These are phyloP conservation scores for Glyphotaelius pellucidus DNA, from an alignment of 2,888 invertebrate genomes.

Conservation along the genomic window DNA sequence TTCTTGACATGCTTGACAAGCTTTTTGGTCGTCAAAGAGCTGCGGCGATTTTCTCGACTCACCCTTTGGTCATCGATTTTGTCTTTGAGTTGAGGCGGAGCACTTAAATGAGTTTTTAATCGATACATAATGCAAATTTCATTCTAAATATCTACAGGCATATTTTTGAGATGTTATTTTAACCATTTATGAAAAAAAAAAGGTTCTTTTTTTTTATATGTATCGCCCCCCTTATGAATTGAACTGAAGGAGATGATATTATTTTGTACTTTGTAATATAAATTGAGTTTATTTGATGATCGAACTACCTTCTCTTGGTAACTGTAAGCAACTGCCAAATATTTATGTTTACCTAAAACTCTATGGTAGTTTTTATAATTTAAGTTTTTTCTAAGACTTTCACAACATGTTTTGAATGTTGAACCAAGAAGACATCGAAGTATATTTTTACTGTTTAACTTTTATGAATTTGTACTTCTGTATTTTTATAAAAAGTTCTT, in stretches of 20 bases:
- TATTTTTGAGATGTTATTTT: too few relatives aligned
- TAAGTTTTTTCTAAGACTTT: not conserved
- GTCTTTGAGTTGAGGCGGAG: too few relatives aligned
- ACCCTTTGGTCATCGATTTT: too few relatives aligned
- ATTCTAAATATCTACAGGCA: too few relatives aligned
- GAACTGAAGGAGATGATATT: not conserved
- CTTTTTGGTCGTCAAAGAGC: too few relatives aligned
- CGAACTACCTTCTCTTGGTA: not conserved
- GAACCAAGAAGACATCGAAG: not conserved
- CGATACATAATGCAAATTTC: too few relatives aligned
- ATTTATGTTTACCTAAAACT: slow-evolving; percentile 21
- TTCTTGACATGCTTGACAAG: too few relatives aligned
- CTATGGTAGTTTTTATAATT: not conserved
- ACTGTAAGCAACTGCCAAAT: slow-evolving; percentile 17
- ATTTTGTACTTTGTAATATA: not conserved
- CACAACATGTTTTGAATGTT: not conserved
- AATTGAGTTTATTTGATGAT: not conserved
- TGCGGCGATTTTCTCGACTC: too few relatives aligned
- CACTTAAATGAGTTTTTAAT: too few relatives aligned
- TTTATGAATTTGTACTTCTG: not conserved
- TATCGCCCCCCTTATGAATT: too few relatives aligned
- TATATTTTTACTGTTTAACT: not conserved
- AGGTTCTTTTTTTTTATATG: too few relatives aligned
- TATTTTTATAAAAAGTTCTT: not conserved
- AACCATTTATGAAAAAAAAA: too few relatives aligned